These are phyloP conservation scores for Hylomyscus alleni DNA, from an alignment of 2,797 vertebrate genomes.

Conservation along the genomic window DNA sequence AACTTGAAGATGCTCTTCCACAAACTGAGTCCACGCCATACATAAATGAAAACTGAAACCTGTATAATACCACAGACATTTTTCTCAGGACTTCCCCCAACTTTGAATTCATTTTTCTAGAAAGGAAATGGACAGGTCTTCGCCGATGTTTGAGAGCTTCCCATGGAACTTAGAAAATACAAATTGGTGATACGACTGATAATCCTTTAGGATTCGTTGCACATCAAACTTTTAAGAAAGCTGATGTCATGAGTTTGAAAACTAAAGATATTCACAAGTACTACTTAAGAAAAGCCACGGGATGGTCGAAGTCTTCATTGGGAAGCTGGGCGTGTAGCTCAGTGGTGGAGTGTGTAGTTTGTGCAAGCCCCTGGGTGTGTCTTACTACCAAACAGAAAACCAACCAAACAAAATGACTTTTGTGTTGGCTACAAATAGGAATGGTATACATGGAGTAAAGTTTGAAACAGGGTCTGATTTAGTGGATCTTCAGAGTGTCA, in stretches of 20 bases:
- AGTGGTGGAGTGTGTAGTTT: too few relatives aligned
- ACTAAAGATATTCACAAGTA: not conserved
- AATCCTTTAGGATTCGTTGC: not conserved
- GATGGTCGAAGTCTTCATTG: not conserved
- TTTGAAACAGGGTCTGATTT: not conserved
- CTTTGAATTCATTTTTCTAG: not conserved
- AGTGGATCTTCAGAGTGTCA: not conserved
- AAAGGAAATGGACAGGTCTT: not conserved
- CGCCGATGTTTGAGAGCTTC: not conserved
- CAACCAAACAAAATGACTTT: not conserved
- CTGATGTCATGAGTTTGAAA: slow-evolving; percentile 33
- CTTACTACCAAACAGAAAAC: not conserved
- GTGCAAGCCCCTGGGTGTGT: not conserved
- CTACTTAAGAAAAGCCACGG: not conserved
- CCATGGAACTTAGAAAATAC: not conserved
- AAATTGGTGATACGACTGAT: not conserved
- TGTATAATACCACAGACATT: not conserved
- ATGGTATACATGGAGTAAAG: not conserved
- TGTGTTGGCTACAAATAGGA: not conserved
- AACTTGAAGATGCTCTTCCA: not conserved
- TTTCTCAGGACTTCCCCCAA: not conserved
- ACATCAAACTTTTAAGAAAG: not conserved
- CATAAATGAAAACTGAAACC: not conserved
- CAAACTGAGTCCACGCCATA: not conserved
- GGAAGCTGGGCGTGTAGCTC: not conserved